Evolutionary conservation across 2,797 vertebrate species (phyloP), one percentile per base, ranked within the genome.

Genomic region (Gadopsis bispinosus): DNA sequence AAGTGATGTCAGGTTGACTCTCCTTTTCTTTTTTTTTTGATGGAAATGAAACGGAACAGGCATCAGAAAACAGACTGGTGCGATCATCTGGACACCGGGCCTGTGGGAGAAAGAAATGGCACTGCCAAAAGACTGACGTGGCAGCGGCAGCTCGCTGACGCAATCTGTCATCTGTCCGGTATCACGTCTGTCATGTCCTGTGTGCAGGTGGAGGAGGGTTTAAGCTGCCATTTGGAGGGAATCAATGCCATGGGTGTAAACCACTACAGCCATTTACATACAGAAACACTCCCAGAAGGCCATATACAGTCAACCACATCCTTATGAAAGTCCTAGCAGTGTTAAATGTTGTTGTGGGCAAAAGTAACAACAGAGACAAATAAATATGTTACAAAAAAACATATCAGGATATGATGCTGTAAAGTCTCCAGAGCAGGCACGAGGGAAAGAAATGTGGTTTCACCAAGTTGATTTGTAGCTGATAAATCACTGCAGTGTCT

Each of bases 61-160:
- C 13, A 31, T 67, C 48, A 10, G 73, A 74, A 64, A 61, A 88
- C 73, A 87, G 79, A 87, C 39, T 69, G 83, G 50, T 4, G 10
- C 48, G 33, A 70, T 85, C 66, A 75, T 73, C 50, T 76, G 77
- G 82, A 84, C 72, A n/a, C 54, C 16, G n/a, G 58, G 71, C 82
- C 45, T 59, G 76, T 69, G 68, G 77, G 89, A 87, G 80, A 60
- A 63, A 50, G 54, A 76, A 59, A 54, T 6, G 47, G 37, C 26
- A 0, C 53, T 77, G 84, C 79, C 89, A 89, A 67, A 69, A 79
- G 53, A 50, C 63, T 53, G 86, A 86, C 47, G 19, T 53, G 51
- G 76, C 71, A 12, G 56, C 4, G 9, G 35, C 51, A 56, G 73
- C 63, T 78, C 16, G 68, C 62, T 87, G 86, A 80, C 37, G 59